phyloP scores from a whole-genome alignment of 2,888 invertebrate species.

The Melieria picta region DNA sequence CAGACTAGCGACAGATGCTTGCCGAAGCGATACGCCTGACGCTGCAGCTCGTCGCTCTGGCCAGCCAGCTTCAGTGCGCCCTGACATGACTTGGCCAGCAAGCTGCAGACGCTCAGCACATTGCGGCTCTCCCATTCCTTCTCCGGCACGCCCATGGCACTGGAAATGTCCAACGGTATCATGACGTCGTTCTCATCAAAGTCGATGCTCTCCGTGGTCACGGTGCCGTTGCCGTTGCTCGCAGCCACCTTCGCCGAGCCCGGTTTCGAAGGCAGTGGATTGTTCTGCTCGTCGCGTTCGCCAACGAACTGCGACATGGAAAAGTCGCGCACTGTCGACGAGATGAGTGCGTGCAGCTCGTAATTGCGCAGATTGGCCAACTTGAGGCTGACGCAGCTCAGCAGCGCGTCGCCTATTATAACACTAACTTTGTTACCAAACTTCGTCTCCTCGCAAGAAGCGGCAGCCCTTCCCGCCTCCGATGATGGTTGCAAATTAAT shows the following conservation, averaged over 20 bases:
- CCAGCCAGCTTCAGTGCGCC: constrained; percentile 87
- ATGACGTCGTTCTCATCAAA: constrained; percentile 64
- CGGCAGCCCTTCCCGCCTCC: constrained; percentile 68
- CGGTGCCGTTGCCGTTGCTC: constrained; percentile 39
- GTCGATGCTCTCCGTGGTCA: constrained; percentile 51
- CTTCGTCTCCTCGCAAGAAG: constrained; percentile 80
- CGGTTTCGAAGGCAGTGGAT: constrained; percentile 80
- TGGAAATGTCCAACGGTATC: constrained; percentile 69
- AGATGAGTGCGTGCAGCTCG: constrained; percentile 88
- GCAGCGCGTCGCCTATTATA: constrained; percentile 89
- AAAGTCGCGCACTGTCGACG: constrained; percentile 87
- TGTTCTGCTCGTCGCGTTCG: constrained; percentile 85
- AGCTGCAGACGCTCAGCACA: constrained; percentile 80
- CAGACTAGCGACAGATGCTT: constrained; percentile 90
- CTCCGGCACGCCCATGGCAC: constrained; percentile 73
- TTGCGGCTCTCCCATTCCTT: constrained; percentile 85
- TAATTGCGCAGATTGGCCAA: constrained; percentile 79
- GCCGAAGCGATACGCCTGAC: constrained; percentile 87
- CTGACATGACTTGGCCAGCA: constrained; percentile 82
- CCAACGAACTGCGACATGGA: constrained; percentile 91
- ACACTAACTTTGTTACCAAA: constrained; percentile 96
- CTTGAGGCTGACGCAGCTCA: constrained; percentile 88
- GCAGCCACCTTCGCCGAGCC: constrained; percentile 45
- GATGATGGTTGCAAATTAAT: constrained; percentile 79
- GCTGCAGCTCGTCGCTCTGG: constrained; percentile 79